Base-by-base conservation (phyloP, 2,888 invertebrate species). In the Rosalia funebris region DNA sequence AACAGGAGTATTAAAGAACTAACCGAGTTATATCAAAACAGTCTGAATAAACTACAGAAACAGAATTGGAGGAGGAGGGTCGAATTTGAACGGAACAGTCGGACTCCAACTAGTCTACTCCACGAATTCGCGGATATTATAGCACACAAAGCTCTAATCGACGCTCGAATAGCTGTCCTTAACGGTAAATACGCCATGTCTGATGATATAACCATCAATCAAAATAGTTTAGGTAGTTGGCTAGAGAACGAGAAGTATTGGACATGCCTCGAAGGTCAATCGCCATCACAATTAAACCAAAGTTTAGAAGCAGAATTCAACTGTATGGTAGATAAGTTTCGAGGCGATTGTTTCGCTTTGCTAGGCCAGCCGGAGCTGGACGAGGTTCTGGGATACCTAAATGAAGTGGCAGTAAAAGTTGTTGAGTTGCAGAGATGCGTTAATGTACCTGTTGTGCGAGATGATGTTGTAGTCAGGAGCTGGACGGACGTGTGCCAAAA, bases 91-190 rank as follows among this genome's bases (percentile, higher is more conserved):
- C 80, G 83, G 36, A 83, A 81, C 56, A 81, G 82, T 12, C 77
- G 80, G 14, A 82, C 84, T 60, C 55, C 70, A 2, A 83, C 85
- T 0, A 79, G 83, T 12, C 74, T 88, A 25, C 75, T 91, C 57
- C 83, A 84, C 39, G 89, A 89, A 75, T 89, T 89, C 73, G 88
- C 90, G 10, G 90, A 90, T 74, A 85, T 91, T 54, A 83, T 90
- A 45, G 90, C 90, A 20, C 90, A 90, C 71, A 91, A 90, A 78
- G 89, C 90, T 36, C 82, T 92, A 59, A 87, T 92, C 54, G 91
- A 92, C 81, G 91, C 92, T 54, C 86, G 91, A 72, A 88, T 92
- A 70, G 85, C 87, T 46, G 88, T 91, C 47, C 83, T 91, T 45
- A 87, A 86, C 69, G 87, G 87, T 58, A 71, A 76, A 66, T 70